These are phyloP conservation scores for Orthosia gothica DNA, from an alignment of 2,888 invertebrate genomes.

Conservation along the genomic window DNA sequence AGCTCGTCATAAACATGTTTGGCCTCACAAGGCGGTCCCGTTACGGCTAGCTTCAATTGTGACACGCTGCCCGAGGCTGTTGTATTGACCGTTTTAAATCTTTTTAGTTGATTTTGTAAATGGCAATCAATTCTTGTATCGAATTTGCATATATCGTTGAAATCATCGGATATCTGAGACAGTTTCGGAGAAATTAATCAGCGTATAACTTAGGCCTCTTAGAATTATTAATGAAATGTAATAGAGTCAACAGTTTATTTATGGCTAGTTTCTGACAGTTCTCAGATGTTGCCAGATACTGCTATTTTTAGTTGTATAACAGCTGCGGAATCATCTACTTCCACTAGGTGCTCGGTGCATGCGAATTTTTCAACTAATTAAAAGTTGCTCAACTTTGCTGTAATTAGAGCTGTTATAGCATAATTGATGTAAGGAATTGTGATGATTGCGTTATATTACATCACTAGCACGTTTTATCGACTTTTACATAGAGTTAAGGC, in stretches of 20 bases:
- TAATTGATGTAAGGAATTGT: slow-evolving; percentile 49
- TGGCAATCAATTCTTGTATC: slow-evolving; percentile 21
- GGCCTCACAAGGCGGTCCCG: slow-evolving; percentile 59
- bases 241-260: slow-evolving; percentile 17
- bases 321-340: slow-evolving; percentile 13
- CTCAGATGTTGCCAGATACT: slow-evolving; percentile 1
- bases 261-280: background rate
- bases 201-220: slow-evolving; percentile 2
- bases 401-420: slow-evolving; percentile 66
- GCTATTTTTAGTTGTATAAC: slow-evolving; percentile 33
- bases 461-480: slow-evolving; percentile 61
- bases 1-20: slow-evolving; percentile 49
- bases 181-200: slow-evolving; percentile 22
- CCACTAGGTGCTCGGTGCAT: slow-evolving; percentile 30
- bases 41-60: slow-evolving; percentile 49
- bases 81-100: slow-evolving; percentile 33
- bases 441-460: slow-evolving; percentile 59
- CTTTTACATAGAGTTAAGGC: slow-evolving; percentile 50
- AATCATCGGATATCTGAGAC: slow-evolving; percentile 11
- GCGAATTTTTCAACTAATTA: slow-evolving; percentile 66
- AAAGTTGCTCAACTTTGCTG: slow-evolving; percentile 67
- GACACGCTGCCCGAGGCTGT: slow-evolving; percentile 47
- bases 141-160: slow-evolving; percentile 41
- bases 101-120: slow-evolving; percentile 40
- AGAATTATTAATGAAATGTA: background rate